Conservation (phyloP, 2,888 invertebrate species). For the Andrena praecox region DNA sequence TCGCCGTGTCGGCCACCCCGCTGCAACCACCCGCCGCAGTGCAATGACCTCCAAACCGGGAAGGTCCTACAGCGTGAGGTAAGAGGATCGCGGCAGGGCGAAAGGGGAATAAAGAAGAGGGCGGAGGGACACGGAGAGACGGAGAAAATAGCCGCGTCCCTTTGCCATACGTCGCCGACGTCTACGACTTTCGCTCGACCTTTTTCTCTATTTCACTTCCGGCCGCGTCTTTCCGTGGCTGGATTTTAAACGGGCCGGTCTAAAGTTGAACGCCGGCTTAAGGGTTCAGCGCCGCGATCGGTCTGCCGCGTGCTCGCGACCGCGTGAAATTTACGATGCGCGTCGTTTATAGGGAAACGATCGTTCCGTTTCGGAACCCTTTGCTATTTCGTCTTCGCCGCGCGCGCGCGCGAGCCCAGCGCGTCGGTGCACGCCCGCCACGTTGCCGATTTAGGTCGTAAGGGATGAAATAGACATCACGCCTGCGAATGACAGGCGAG, state of each 20-base stretch:
- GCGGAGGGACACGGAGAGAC: conserved; percentile 18
- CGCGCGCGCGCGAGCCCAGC: background rate
- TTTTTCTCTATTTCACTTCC: conserved; percentile 71
- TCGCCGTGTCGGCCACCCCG: conserved; percentile 68
- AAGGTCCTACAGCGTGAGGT: conserved; percentile 80
- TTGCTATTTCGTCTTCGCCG: conserved; percentile 10
- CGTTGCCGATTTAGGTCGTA: background rate
- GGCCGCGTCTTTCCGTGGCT: conserved; percentile 61
- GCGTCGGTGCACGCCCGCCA: background rate
- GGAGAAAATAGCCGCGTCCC: conserved; percentile 67
- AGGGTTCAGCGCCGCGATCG: conserved; percentile 15
- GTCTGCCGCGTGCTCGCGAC: background rate
- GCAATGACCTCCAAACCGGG: conserved; percentile 82
- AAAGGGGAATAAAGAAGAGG: conserved; percentile 28
- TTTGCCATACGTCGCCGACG: conserved; percentile 54
- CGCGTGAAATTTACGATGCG: conserved; percentile 44
- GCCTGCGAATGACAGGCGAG: background rate
- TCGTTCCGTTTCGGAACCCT: conserved; percentile 20
- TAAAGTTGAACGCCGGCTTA: conserved; percentile 54
- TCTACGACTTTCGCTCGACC: conserved; percentile 57
- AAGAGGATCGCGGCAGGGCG: conserved; percentile 59
- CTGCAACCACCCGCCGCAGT: conserved; percentile 70
- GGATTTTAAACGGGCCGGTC: conserved; percentile 58
- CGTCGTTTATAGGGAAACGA: conserved; percentile 48
- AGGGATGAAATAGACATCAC: background rate